A percentile compares a stretch with the other conserved stretches of the same genome.
phyloP scores from a whole-genome alignment of 2,888 invertebrate genomes.

The Agrotis exclamationis region DNA sequence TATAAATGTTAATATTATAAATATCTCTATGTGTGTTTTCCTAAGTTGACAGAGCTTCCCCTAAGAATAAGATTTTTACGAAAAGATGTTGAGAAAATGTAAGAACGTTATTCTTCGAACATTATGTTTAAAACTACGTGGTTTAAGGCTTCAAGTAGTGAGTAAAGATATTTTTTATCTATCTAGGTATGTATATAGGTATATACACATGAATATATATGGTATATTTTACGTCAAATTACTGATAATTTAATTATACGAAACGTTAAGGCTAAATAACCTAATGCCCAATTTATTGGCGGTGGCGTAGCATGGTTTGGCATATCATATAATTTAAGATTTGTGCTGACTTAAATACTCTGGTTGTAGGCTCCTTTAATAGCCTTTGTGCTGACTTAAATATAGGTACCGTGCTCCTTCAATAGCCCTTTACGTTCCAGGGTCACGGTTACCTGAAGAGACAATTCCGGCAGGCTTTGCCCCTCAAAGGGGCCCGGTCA shows the following conservation, averaged over 20 bases:
- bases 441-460: too few relatives aligned
- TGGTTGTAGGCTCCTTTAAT: too few relatives aligned
- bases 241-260: not conserved
- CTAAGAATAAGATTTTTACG: constrained; percentile 39
- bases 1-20: constrained; percentile 56
- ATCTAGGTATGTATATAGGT: too few relatives aligned
- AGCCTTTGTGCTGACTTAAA: too few relatives aligned
- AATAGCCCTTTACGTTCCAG: too few relatives aligned
- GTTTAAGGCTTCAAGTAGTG: not conserved
- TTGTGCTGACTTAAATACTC: too few relatives aligned
- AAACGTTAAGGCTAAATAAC: not conserved
- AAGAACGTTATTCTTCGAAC: constrained; percentile 40
- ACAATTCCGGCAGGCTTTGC: too few relatives aligned
- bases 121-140: constrained; percentile 12
- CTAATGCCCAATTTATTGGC: too few relatives aligned
- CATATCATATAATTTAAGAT: too few relatives aligned
- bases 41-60: constrained; percentile 16
- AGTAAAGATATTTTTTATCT: not conserved
- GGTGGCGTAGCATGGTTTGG: too few relatives aligned
- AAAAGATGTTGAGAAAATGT: constrained; percentile 22
- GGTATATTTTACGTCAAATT: not conserved
- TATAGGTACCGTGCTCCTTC: too few relatives aligned
- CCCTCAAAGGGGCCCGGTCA: too few relatives aligned
- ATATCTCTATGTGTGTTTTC: constrained; percentile 36
- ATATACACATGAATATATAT: constrained; percentile 6